Evolutionary conservation across 2,888 invertebrate species (phyloP), one percentile per base, ranked within the genome.

Genomic region (Gandaritis pyraliata): DNA sequence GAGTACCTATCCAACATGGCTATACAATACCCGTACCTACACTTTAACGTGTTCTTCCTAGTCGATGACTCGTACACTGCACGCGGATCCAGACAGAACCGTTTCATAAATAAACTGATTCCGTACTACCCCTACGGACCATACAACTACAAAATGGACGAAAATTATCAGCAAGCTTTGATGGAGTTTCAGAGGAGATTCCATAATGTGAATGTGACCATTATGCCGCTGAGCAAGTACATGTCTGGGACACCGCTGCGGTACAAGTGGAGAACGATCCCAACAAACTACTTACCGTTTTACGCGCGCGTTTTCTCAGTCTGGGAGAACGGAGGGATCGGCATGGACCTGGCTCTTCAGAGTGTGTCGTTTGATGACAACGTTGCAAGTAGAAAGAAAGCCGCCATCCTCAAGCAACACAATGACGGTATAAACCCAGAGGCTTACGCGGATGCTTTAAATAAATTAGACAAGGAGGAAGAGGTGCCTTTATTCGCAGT

Each of bases 311-410:
- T 93, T 29, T 82, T 89, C 63, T 85, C 93, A 46, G 82, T 94
- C 29, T 94, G 94, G 94, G 87, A 93, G 72, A 84, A 85, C 66
- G 94, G 93, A 8, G 94, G 94, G 1, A 82, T 94, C 7, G 85
- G 84, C 0, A 79, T 92, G 60, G 89, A 91, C 58, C 75, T 91
- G 29, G 64, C 68, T 0, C 84, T 79, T 39, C 86, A 84, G 65
- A 76, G 81, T 39, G 69, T 77, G 33, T 33, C 33, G 33, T 83
- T 61, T 57, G 75, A 73, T 18, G 81, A 67, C 58, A 74, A 65
- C 57, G 72, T 64, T 3, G 52, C 74, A 2, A 82, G 85, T 72
- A 71, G 73, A 10, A 81, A 79, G 68, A 73, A 87, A 38, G 58
- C 71, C 16, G 76, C 78, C 5, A 83, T 90, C 67, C 69, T 91